phyloP scores from a whole-genome alignment of 2,113 vertebrate genomes.

The Thalassoma bifasciatum region DNA sequence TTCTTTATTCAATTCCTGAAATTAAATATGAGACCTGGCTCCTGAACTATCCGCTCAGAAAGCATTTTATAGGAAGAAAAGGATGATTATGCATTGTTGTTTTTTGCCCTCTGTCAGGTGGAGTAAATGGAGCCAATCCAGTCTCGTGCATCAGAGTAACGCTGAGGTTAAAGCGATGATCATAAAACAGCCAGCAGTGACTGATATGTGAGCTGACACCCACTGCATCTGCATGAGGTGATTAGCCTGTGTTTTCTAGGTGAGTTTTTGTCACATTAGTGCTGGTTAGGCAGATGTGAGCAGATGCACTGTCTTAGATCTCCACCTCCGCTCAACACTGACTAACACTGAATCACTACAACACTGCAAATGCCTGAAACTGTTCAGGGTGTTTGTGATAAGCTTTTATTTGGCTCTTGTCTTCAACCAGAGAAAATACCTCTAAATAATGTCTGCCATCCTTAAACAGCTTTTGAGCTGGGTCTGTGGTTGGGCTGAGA shows the following conservation, averaged over 20 bases:
- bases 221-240: conserved; percentile 62
- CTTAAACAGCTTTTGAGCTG: conserved; percentile 8
- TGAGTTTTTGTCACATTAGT: conserved; percentile 71
- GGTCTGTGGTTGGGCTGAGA: not conserved
- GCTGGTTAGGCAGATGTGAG: conserved; percentile 64
- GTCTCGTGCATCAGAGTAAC: conserved; percentile 69
- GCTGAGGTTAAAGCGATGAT: conserved; percentile 72
- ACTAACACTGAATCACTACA: conserved; percentile 47
- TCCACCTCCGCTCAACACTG: conserved; percentile 47
- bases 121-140: conserved; percentile 68
- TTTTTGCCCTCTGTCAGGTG: conserved; percentile 69
- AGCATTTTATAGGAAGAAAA: conserved; percentile 82
- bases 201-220: conserved; percentile 73
- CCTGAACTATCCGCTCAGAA: conserved; percentile 85
- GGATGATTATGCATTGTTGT: conserved; percentile 70
- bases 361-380: conserved; percentile 1
- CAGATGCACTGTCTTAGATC: conserved; percentile 62
- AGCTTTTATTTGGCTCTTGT: conserved; percentile 44
- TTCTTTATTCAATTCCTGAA: conserved; percentile 90
- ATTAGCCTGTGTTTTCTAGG: conserved; percentile 69
- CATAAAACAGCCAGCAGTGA: conserved; percentile 72
- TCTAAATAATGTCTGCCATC: conserved; percentile 16
- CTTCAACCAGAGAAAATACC: conserved; percentile 30
- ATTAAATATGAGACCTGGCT: conserved; percentile 89
- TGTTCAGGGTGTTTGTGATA: conserved; percentile 25